Base-by-base conservation (phyloP, 2,888 invertebrate genomes). In the Cerceris rybyensis region DNA sequence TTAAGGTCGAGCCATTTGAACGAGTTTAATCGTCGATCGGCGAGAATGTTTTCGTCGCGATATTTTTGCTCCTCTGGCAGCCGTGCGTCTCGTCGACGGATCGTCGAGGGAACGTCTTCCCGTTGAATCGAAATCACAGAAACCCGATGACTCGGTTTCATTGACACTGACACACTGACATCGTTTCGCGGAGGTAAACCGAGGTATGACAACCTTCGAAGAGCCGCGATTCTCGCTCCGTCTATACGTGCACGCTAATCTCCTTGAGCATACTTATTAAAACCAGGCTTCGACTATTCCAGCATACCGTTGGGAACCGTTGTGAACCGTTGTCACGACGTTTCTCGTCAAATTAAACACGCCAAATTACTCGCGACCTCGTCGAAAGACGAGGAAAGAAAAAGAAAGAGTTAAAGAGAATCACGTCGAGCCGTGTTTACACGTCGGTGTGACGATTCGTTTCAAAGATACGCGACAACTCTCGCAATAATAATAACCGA, bases 91-190 rank as follows among this genome's bases (percentile, higher is more conserved):
- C 28, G 28, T 28, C 28, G 57, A 75, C 46, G 67, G 64, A 66
- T 46, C 61, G 65, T 75, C 80, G 67, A 78, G 58, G 49, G 42
- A 73, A 69, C 80, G 76, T 83, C 81, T 86, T 85, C 73, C 80
- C 79, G 83, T 81, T 81, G 84, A 86, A 78, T 80, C 65, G 67
- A 77, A 78, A 86, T 84, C 77, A 78, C 28, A 52, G 72, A 66
- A 78, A 75, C 65, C 82, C 80, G 67, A 86, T 82, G 86, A 81
- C 80, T 86, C 84, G 80, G 70, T 76, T 82, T 76, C 85, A 85
- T 84, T 87, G 90, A 91, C 91, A 91, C 88, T 91, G 91, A 90
- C 91, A 91, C 84, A 90, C 89, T 91, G 87, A 90, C 91, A 91
- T 88, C 87, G 87, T 89, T 90, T 74, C 78, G 57, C 52, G 55